These are phyloP conservation scores for Aphyosemion australe DNA, from an alignment of 2,113 vertebrate species.

Conservation along the genomic window DNA sequence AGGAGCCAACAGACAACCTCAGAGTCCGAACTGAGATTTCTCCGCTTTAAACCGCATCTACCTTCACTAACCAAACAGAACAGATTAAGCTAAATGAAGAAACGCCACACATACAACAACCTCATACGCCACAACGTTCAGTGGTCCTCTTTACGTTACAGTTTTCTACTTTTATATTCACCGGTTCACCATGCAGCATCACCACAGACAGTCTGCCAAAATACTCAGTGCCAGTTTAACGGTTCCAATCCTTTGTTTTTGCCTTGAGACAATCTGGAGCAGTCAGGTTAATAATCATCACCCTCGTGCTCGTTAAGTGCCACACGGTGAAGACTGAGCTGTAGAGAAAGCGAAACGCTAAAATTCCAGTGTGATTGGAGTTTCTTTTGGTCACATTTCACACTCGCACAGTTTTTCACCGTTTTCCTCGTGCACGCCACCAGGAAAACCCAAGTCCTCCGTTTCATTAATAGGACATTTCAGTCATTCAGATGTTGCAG, in stretches of 20 bases:
- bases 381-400: conserved; percentile 7
- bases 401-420: background rate
- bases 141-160: conserved; percentile 64
- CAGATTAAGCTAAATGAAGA: conserved; percentile 76
- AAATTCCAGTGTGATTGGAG: conserved; percentile 40
- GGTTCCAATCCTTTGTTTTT: conserved; percentile 57
- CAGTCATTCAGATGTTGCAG: background rate
- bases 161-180: conserved; percentile 74
- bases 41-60: conserved; percentile 83
- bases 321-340: conserved; percentile 9
- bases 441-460: background rate
- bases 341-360: conserved; percentile 18
- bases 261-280: conserved; percentile 81
- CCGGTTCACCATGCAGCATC: conserved; percentile 65
- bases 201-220: conserved; percentile 71
- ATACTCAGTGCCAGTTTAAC: conserved; percentile 69
- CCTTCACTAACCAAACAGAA: conserved; percentile 77
- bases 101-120: conserved; percentile 78
- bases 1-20: conserved; percentile 47
- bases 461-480: background rate
- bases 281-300: conserved; percentile 18
- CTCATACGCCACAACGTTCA: conserved; percentile 65
- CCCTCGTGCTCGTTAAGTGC: conserved; percentile 26
- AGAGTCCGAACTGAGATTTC: conserved; percentile 66
- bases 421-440: background rate